Conservation (phyloP, 2,797 vertebrate species). For the Apogon hyalosoma region DNA sequence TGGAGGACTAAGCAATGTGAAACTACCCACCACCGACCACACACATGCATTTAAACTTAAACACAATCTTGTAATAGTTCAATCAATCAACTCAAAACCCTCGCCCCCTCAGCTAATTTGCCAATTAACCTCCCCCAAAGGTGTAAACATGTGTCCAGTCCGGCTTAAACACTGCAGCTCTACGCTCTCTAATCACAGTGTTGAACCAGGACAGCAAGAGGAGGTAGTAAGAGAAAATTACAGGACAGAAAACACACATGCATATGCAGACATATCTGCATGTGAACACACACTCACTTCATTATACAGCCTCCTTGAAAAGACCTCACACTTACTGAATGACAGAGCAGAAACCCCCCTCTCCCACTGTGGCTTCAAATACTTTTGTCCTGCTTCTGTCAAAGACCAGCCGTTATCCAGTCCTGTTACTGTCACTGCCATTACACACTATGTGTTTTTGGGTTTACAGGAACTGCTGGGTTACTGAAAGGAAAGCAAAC, state of each 20-base stretch:
- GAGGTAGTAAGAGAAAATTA: constrained; percentile 67
- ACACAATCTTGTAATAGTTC: constrained; percentile 62
- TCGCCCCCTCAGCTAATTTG: constrained; percentile 67
- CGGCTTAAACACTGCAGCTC: constrained; percentile 61
- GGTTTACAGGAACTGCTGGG: not conserved
- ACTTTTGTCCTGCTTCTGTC: constrained; percentile 17
- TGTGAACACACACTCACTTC: constrained; percentile 16
- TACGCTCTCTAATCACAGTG: constrained; percentile 40
- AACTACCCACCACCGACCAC: constrained; percentile 38
- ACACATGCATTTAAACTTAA: constrained; percentile 47
- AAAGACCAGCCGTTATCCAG: not conserved
- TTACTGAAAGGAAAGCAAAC: not conserved
- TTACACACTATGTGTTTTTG: not conserved
- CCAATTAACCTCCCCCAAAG: constrained; percentile 70
- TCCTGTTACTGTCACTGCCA: not conserved
- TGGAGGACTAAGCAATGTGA: constrained; percentile 15
- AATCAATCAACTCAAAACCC: constrained; percentile 58
- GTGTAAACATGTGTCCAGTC: constrained; percentile 74
- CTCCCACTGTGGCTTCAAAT: constrained; percentile 15
- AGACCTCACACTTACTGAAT: constrained; percentile 62
- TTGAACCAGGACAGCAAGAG: constrained; percentile 50
- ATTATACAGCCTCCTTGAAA: constrained; percentile 25
- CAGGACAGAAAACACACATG: constrained; percentile 53
- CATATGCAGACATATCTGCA: constrained; percentile 21
- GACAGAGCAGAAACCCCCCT: constrained; percentile 41